Percentiles rank a stretch among this genome's conserved stretches.
Evolutionary conservation across 2,113 vertebrate species (phyloP).

Genomic region (Notothenia coriiceps): DNA sequence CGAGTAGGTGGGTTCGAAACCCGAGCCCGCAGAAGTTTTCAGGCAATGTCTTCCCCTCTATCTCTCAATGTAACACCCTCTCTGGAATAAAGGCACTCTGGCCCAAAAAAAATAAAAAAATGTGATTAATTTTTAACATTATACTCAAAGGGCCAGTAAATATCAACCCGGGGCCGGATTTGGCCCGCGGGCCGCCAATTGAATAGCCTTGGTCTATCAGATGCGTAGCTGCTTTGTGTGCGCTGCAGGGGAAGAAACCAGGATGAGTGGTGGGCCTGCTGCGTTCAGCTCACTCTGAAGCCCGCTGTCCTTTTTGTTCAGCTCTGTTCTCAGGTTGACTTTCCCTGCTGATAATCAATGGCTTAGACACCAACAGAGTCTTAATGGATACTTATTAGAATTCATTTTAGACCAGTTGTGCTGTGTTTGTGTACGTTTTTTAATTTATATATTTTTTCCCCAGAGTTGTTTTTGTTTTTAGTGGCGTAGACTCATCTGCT

Average conservation of each 20-base stretch:
- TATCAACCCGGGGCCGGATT: too few relatives aligned
- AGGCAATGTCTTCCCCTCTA: too few relatives aligned
- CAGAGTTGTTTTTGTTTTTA: slow-evolving; percentile 21
- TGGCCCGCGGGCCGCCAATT: too few relatives aligned
- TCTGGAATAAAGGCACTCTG: too few relatives aligned
- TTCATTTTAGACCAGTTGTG: slow-evolving; percentile 13
- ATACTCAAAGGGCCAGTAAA: too few relatives aligned
- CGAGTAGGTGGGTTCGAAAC: too few relatives aligned
- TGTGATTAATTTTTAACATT: too few relatives aligned
- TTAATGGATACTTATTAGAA: not conserved
- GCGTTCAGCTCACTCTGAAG: slow-evolving; percentile 60
- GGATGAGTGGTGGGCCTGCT: slow-evolving; percentile 63
- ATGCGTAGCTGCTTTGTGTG: not conserved
- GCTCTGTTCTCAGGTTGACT: slow-evolving; percentile 43
- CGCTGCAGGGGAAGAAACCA: slow-evolving; percentile 10
- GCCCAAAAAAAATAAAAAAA: too few relatives aligned
- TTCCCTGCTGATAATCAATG: slow-evolving; percentile 34
- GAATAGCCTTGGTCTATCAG: not conserved
- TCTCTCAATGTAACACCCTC: too few relatives aligned
- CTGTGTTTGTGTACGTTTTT: slow-evolving; percentile 34
- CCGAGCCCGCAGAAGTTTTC: too few relatives aligned
- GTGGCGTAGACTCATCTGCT: slow-evolving; percentile 43
- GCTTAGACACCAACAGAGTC: not conserved
- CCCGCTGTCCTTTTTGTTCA: slow-evolving; percentile 29
- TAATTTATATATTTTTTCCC: slow-evolving; percentile 9